A percentile compares a stretch with the other conserved stretches of the same genome.
Conservation (phyloP, 2,797 vertebrate species). For the Danio choprae region DNA sequence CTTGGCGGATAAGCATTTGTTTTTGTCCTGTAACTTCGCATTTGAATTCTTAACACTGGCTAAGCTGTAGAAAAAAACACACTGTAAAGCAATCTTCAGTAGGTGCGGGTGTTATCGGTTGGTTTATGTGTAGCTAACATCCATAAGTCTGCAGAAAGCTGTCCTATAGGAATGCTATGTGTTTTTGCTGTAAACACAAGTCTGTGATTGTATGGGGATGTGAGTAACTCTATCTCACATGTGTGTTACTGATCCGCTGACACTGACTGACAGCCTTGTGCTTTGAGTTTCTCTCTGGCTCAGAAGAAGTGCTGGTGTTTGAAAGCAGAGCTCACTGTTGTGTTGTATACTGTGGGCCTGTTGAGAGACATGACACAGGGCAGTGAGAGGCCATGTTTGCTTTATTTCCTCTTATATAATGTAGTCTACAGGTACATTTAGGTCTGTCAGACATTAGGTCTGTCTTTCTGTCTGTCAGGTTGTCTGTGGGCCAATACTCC, state of each 20-base stretch:
- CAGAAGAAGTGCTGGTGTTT: slow-evolving; percentile 57
- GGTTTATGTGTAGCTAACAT: not conserved
- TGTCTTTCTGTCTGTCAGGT: too few relatives aligned
- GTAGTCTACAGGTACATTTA: not conserved
- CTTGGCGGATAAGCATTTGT: too few relatives aligned
- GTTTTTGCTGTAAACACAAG: slow-evolving; percentile 54
- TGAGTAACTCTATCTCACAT: slow-evolving; percentile 60
- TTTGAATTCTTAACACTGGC: too few relatives aligned
- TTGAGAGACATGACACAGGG: slow-evolving; percentile 43
- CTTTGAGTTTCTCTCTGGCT: slow-evolving; percentile 49
- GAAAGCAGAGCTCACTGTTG: slow-evolving; percentile 35
- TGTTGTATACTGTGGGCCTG: slow-evolving; percentile 44
- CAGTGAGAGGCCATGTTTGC: slow-evolving; percentile 23
- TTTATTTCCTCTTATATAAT: not conserved
- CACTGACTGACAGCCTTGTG: slow-evolving; percentile 42
- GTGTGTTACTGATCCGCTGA: slow-evolving; percentile 27
- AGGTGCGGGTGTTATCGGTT: not conserved
- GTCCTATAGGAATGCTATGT: slow-evolving; percentile 27
- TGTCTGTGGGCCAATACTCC: too few relatives aligned
- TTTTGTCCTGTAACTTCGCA: too few relatives aligned
- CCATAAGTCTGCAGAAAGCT: not conserved
- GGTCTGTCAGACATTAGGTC: too few relatives aligned
- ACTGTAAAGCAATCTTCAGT: not conserved
- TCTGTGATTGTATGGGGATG: slow-evolving; percentile 66
- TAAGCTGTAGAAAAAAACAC: too few relatives aligned